phyloP scores from a whole-genome alignment of 2,797 vertebrate species.

The Rhinophrynus dorsalis region DNA sequence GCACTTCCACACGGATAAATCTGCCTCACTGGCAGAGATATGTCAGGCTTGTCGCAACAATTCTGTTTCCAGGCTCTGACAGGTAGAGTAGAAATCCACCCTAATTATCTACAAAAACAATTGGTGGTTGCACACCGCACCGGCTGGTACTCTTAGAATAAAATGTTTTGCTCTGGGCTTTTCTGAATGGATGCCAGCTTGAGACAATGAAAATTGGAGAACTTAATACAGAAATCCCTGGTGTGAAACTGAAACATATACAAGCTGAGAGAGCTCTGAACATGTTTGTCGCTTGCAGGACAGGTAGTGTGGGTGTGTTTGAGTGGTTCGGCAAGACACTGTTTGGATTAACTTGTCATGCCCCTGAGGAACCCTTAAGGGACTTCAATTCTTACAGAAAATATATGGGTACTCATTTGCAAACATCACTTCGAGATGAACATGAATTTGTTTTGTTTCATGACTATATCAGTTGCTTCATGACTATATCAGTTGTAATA shows the following conservation, averaged over 20 bases:
- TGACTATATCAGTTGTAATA: neutral
- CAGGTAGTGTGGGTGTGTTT: conserved; percentile 27
- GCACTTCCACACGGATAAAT: conserved; percentile 34
- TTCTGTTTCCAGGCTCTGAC: conserved; percentile 38
- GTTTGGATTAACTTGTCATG: conserved; percentile 42
- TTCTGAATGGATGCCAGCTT: conserved; percentile 44
- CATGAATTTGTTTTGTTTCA: neutral
- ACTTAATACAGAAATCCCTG: conserved; percentile 37
- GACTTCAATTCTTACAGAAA: conserved; percentile 17
- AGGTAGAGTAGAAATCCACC: conserved; percentile 40
- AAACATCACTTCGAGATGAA: neutral
- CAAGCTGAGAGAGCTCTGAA: conserved; percentile 12
- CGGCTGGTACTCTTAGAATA: conserved; percentile 42
- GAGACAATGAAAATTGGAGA: conserved; percentile 40
- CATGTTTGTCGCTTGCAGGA: conserved; percentile 22
- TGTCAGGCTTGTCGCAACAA: conserved; percentile 38
- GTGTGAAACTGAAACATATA: conserved; percentile 14
- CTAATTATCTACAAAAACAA: conserved; percentile 48
- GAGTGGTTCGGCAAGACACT: conserved; percentile 7
- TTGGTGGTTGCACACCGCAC: conserved; percentile 32
- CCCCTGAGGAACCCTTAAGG: conserved; percentile 32
- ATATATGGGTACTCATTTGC: neutral
- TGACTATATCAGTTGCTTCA: neutral
- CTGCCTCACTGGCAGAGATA: conserved; percentile 31
- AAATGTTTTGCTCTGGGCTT: conserved; percentile 48